Evolutionary conservation across 1,140 invertebrate species (phyloP).

Genomic region (Drosophila kepulauana): DNA sequence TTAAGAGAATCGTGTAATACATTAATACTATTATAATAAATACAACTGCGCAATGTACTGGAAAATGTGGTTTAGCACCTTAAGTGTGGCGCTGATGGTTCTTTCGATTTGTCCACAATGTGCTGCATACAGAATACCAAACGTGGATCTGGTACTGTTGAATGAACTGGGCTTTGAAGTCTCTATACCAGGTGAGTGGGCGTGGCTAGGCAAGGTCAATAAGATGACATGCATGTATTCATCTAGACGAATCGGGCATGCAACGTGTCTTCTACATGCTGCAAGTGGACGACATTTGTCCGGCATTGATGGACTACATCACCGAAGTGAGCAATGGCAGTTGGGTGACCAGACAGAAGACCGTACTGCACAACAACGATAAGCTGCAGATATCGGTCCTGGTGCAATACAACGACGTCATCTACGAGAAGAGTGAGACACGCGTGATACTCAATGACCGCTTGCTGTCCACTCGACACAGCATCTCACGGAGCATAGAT

Average conservation of each 20-base stretch:
- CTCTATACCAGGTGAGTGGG: slow-evolving; percentile 66
- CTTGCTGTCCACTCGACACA: slow-evolving; percentile 47
- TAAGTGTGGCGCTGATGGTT: not conserved
- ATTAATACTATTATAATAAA: slow-evolving; percentile 24
- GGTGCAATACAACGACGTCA: slow-evolving; percentile 63
- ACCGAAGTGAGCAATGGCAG: slow-evolving; percentile 50
- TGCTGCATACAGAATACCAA: slow-evolving; percentile 55
- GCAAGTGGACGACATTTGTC: slow-evolving; percentile 64
- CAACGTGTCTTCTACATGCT: slow-evolving; percentile 66
- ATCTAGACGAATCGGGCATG: slow-evolving; percentile 60
- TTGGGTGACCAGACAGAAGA: slow-evolving; percentile 53
- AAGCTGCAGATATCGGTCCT: slow-evolving; percentile 60
- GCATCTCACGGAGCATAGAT: slow-evolving; percentile 20
- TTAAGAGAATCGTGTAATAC: slow-evolving; percentile 28
- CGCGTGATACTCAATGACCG: slow-evolving; percentile 62
- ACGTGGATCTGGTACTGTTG: slow-evolving; percentile 55
- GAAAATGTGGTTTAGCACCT: slow-evolving; percentile 8
- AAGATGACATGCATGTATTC: not conserved
- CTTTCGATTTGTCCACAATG: slow-evolving; percentile 3
- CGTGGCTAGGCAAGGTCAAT: not conserved
- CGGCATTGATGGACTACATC: slow-evolving; percentile 68
- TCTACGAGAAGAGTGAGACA: slow-evolving; percentile 67
- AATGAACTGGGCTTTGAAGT: slow-evolving; percentile 59
- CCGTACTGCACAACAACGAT: slow-evolving; percentile 60
- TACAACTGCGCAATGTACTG: slow-evolving; percentile 63